Base-by-base conservation (phyloP, 2,113 vertebrate genomes). In the Hyperopisus bebe region DNA sequence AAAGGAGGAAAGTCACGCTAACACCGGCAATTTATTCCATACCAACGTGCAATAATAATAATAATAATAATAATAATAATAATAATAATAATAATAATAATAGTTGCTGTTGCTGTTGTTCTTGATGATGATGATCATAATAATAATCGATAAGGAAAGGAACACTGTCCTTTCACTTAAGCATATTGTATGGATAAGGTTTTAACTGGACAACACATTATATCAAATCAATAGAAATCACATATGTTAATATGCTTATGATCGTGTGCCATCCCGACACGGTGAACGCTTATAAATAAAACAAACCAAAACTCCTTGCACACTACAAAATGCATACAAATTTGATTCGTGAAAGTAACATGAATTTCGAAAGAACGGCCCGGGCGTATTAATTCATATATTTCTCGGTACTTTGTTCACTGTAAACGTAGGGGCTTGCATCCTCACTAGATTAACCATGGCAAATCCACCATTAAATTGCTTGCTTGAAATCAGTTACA, bases 391-490 rank as follows among this genome's bases (percentile, higher is more conserved):
- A 74, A 10, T 35, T 74, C 9, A 27, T 74, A n/a, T 74, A 74
- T 35, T 74, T 74, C 10, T 74, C 11, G 3, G 31, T 80, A 39
- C 15, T 39, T 39, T 80, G 74, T 80, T 17, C 74, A 42, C 74
- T 42, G n/a, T 42, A 39, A 77, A 77, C 31, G 31, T 46, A 84
- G 39, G 15, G 19, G 3, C 39, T 24, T 27, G 8, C 39, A 50
- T 46, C 6, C 87, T 87, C 5, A 83, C 70, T 11, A 89, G 88
- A 92, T 91, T 90, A 92, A 92, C 91, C 92, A 83, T 94, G 87
- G 89, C 35, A 85, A 95, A 94, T 92, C 74, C 92, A 88, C 90
- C 94, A 89, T 93, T 91, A 94, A 94, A 95, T 94, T 80, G 88
- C 83, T 82, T 92, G 90, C 90, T 90, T 92, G 87, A 39, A 85